phyloP scores from a whole-genome alignment of 2,888 invertebrate species.

The Molanna angustata region DNA sequence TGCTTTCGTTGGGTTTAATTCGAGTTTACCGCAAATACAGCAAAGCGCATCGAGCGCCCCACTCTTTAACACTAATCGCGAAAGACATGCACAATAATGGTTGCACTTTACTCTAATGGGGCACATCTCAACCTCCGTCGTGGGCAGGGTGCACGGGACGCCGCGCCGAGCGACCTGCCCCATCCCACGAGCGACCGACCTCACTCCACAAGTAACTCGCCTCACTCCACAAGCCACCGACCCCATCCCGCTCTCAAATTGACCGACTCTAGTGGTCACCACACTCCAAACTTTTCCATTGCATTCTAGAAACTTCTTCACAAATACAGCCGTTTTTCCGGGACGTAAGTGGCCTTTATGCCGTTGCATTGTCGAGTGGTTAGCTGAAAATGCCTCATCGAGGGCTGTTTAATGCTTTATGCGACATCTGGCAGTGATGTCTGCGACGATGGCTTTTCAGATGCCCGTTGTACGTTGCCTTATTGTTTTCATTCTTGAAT shows the following conservation, averaged over 20 bases:
- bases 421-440: conserved; percentile 27
- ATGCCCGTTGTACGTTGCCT: conserved; percentile 21
- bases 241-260: conserved; percentile 5
- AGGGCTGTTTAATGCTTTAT: conserved; percentile 24
- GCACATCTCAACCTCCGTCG: conserved; percentile 7
- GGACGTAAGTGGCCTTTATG: conserved; percentile 9
- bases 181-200: background rate
- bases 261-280: conserved; percentile 11
- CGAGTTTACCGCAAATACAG: background rate
- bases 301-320: conserved; percentile 13
- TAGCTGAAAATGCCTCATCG: conserved; percentile 25
- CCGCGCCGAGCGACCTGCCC: no score
- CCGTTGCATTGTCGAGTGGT: conserved; percentile 16
- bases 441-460: conserved; percentile 16
- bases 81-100: conserved; percentile 24
- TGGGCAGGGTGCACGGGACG: background rate
- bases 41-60: conserved; percentile 1
- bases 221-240: conserved; percentile 1
- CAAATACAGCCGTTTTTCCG: conserved; percentile 16
- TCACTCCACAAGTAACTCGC: background rate
- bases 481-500: conserved; percentile 15
- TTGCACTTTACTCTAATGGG: conserved; percentile 26
- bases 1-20: background rate
- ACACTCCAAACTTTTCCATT: conserved; percentile 18
- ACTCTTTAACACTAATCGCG: conserved; percentile 16